Conservation (phyloP, 2,113 vertebrate genomes). For the Bolborhynchus lineola region DNA sequence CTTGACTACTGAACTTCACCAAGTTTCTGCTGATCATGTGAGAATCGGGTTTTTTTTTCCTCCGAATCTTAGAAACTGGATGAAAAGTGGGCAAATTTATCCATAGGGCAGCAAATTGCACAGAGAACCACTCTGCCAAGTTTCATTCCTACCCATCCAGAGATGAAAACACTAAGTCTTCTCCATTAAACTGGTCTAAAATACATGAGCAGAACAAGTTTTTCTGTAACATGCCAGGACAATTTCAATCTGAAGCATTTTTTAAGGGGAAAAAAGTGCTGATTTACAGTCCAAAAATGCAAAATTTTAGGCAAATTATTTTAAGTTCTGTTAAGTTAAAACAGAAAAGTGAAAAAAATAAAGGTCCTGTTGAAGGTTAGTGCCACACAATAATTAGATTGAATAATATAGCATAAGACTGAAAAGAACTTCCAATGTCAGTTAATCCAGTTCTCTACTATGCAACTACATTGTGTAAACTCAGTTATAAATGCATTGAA, state of each 20-base stretch:
- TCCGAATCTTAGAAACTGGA: neutral
- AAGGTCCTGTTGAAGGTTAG: neutral
- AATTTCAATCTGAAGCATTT: neutral
- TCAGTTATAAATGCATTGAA: constrained; percentile 19
- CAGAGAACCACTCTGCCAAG: neutral
- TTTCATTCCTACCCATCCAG: neutral
- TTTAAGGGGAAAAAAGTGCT: neutral
- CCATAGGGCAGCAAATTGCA: neutral
- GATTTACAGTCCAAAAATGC: neutral
- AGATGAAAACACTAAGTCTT: neutral
- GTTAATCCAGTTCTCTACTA: neutral
- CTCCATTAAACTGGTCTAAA: neutral
- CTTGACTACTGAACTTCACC: neutral
- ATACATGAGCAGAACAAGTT: neutral
- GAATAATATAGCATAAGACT: constrained; percentile 15
- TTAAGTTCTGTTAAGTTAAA: neutral
- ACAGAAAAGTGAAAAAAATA: neutral
- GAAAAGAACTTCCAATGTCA: constrained; percentile 37
- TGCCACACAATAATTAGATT: neutral
- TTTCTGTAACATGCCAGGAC: neutral
- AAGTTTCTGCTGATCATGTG: neutral
- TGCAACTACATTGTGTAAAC: neutral
- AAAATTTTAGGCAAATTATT: constrained; percentile 17
- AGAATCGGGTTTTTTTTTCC: neutral
- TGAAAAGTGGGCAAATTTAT: neutral